phyloP scores from a whole-genome alignment of 2,113 vertebrate genomes.

The Lepidiolamprologus cunningtoni region DNA sequence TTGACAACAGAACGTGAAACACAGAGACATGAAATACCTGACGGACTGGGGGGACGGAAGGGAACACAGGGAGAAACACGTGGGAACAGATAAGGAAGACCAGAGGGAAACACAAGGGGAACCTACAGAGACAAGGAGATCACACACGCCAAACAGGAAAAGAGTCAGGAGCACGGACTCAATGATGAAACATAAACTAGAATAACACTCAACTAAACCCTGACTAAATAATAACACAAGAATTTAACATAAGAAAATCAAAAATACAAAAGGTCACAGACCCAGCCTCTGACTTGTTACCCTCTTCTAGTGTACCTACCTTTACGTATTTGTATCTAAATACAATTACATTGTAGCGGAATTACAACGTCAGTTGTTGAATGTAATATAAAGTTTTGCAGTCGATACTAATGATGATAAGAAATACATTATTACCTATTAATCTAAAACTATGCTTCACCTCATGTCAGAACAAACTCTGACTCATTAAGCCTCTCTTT shows the following conservation, averaged over 20 bases:
- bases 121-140: background rate
- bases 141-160: background rate
- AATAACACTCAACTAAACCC: background rate
- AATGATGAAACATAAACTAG: background rate
- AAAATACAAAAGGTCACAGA: background rate
- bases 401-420: background rate
- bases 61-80: background rate
- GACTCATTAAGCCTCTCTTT: background rate
- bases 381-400: background rate
- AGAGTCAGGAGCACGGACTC: fast-evolving
- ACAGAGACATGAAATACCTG: background rate
- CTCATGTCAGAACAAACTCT: background rate
- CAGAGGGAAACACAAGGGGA: background rate
- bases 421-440: background rate
- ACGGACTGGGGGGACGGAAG: fast-evolving
- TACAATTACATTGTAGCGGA: background rate
- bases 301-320: fast-evolving
- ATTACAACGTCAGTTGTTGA: background rate
- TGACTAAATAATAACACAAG: background rate
- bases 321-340: background rate
- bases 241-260: background rate
- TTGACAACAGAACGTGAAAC: background rate
- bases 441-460: background rate
- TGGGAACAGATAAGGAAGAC: background rate
- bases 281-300: background rate